These are phyloP conservation scores for Leptinotarsa rubiginosa DNA, from an alignment of 2,888 invertebrate genomes.

Conservation along the genomic window DNA sequence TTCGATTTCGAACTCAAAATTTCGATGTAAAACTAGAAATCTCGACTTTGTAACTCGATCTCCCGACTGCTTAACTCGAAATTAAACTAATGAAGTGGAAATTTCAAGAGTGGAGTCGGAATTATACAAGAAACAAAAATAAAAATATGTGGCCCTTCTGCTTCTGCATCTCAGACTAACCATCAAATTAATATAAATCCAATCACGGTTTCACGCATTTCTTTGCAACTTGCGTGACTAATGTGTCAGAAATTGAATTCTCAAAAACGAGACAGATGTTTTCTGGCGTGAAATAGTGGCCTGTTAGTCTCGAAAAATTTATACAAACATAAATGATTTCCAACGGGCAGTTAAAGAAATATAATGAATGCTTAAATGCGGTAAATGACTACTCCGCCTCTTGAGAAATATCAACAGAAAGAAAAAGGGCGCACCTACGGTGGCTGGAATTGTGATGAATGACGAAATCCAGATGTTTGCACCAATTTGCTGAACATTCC, in stretches of 20 bases:
- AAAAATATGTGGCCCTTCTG: too few species aligned
- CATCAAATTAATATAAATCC: background rate
- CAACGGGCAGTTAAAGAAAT: conserved; percentile 42
- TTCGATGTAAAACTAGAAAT: too few species aligned
- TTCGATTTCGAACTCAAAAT: too few species aligned
- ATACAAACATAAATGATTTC: conserved; percentile 35
- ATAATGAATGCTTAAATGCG: conserved; percentile 42
- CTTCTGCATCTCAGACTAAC: too few species aligned
- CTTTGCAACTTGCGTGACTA: background rate
- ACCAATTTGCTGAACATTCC: conserved; percentile 52
- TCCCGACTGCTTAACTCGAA: too few species aligned
- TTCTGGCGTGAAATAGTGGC: conserved; percentile 24
- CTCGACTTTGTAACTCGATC: too few species aligned
- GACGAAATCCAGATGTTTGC: conserved; percentile 52
- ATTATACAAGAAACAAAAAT: too few species aligned
- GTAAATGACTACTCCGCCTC: conserved; percentile 48
- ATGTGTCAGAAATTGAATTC: conserved; percentile 19
- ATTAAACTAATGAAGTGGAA: background rate
- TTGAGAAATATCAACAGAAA: conserved; percentile 43
- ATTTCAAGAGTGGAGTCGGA: background rate
- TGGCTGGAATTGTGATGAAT: conserved; percentile 43
- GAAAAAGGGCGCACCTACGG: conserved; percentile 41
- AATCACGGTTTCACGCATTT: background rate
- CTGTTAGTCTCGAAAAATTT: conserved; percentile 32
- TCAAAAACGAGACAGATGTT: conserved; percentile 33